Evolutionary conservation across 2,113 vertebrate species (phyloP).

Genomic region (Ictalurus punctatus): DNA sequence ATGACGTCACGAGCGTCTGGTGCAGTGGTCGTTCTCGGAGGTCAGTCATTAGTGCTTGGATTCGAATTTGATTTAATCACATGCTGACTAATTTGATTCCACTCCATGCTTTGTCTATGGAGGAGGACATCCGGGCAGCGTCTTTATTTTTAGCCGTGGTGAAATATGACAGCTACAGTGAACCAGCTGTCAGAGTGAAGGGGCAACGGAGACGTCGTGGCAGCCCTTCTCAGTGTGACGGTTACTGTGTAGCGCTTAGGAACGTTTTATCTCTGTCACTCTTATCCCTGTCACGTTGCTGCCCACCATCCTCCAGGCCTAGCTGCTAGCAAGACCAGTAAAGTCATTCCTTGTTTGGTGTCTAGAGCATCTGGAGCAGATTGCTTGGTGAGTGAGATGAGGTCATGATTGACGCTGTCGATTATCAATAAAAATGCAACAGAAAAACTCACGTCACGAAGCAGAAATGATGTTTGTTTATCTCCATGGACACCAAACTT

Average conservation of each 20-base stretch:
- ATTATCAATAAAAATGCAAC: neutral
- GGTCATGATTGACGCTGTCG: neutral
- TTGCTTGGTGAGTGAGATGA: neutral
- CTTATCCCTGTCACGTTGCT: conserved; percentile 51
- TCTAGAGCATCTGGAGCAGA: conserved; percentile 6
- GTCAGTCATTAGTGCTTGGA: conserved; percentile 69
- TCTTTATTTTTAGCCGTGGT: conserved; percentile 69
- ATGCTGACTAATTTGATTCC: conserved; percentile 72
- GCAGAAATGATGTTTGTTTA: neutral
- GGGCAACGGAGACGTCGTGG: conserved; percentile 41
- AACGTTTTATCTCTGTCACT: conserved; percentile 50
- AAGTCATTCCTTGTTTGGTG: conserved; percentile 18
- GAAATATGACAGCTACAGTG: conserved; percentile 68
- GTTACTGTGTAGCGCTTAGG: conserved; percentile 57
- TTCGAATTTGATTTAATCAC: conserved; percentile 72
- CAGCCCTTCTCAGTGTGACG: conserved; percentile 47
- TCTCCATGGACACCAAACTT: neutral
- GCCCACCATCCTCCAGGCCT: conserved; percentile 33
- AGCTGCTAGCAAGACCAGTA: conserved; percentile 29
- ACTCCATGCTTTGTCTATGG: conserved; percentile 68
- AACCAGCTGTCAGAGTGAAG: conserved; percentile 57
- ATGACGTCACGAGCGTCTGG: conserved; percentile 55
- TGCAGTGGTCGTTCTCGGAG: conserved; percentile 58
- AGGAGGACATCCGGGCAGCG: conserved; percentile 68
- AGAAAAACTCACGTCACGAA: neutral